Evolutionary conservation across 2,113 vertebrate species (phyloP), one percentile per base, ranked within the genome.

Genomic region (Protobothrops flavoviridis): DNA sequence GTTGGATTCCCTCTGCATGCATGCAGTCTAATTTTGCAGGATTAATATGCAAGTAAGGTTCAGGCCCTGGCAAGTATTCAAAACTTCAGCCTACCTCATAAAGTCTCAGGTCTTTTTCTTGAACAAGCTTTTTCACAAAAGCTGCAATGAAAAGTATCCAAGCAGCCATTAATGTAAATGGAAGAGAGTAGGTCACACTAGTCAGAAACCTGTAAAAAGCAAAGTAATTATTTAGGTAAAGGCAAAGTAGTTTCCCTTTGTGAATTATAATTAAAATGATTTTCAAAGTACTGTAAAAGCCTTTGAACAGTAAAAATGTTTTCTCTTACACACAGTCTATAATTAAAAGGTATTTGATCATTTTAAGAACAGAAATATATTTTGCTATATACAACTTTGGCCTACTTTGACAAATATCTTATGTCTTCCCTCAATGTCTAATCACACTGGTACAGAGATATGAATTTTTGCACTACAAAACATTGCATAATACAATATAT

Each of bases 51-150:
- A 39, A 45, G 3, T 52, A 85, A 11, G 26, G 45, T 74, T 59
- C 74, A 59, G 45, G 55, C n/a, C 59, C 7, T 29, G 69, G 21
- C 17, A 20, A 93, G 52, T 89, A 91, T 94, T 96, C 94, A 91
- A 87, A 95, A 89, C 92, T 92, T 94, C 85, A 91, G 88, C 64
- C 0, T 98, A 99, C 99, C 99, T 99, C 98, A 88, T 99, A 99
- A 95, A 99, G 98, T 94, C 99, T 97, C 93, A 99, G 98, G 96
- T 99, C 99, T 97, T 99, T 98, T 97, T 99, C 99, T 59, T 99
- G 98, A 94, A 99, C 99, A 61, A 99, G 98, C 91, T 99, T 99
- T 97, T 99, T 99, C 87, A 99, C 99, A 96, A 99, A 99, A 94
- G 99, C 97, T 93, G 99, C 98, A 94, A 99, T 97, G 95, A 99